Conservation (phyloP, 1,140 invertebrate species). For the Ips typographus region DNA sequence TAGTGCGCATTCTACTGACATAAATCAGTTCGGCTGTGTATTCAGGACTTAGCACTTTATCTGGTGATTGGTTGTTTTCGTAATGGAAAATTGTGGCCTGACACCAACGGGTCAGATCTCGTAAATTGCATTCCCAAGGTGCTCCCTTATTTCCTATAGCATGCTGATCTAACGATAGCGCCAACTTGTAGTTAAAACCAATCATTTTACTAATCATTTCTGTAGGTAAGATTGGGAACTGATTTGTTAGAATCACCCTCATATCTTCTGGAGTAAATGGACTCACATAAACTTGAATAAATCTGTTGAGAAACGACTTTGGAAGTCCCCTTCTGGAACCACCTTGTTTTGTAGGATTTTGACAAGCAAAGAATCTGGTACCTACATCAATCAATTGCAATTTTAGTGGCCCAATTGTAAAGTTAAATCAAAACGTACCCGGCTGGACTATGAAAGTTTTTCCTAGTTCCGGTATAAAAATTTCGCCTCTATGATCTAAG, state of each 20-base stretch:
- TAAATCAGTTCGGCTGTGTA: conserved; percentile 72
- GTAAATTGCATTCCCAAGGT: conserved; percentile 96
- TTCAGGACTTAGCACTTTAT: conserved; percentile 39
- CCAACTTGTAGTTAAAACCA: conserved; percentile 74
- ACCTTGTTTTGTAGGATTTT: conserved; percentile 97
- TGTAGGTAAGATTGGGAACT: conserved; percentile 58
- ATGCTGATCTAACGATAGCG: conserved; percentile 63
- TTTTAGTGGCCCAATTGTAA: conserved; percentile 5
- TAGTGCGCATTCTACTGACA: conserved; percentile 75
- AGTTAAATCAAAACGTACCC: conserved; percentile 51
- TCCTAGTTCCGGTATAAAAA: conserved; percentile 94
- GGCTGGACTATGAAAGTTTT: conserved; percentile 78
- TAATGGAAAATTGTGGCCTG: conserved; percentile 57
- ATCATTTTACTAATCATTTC: conserved; percentile 74
- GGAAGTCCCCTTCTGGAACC: conserved; percentile 94
- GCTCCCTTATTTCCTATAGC: conserved; percentile 75
- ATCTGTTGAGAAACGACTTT: conserved; percentile 96
- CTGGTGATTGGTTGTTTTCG: conserved; percentile 20
- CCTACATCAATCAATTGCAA: conserved; percentile 39
- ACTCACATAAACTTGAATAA: conserved; percentile 93
- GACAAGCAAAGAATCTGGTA: conserved; percentile 94
- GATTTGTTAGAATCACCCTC: conserved; percentile 59
- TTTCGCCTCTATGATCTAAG: conserved; percentile 94
- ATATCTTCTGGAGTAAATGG: conserved; percentile 78
- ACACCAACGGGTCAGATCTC: conserved; percentile 94